Evolutionary conservation across 2,888 invertebrate genomes (phyloP).

Genomic region (Ceraclea dissimilis): DNA sequence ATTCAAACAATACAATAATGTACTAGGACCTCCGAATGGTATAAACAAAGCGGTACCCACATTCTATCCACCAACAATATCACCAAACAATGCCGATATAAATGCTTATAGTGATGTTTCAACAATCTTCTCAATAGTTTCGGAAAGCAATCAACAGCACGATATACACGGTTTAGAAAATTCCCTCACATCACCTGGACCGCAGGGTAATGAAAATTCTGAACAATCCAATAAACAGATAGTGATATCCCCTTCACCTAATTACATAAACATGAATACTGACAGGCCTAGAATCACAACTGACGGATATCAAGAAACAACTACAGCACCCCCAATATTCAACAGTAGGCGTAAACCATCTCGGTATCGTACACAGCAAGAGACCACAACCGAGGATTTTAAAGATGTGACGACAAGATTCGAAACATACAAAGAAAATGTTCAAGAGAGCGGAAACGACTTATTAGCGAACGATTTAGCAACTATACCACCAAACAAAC

Average conservation of each 20-base stretch:
- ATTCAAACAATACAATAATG: conserved; percentile 31
- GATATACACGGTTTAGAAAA: conserved; percentile 21
- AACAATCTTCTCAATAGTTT: conserved; percentile 20
- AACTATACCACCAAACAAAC: conserved; percentile 42
- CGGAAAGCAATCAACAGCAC: conserved; percentile 20
- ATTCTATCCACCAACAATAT: conserved; percentile 16
- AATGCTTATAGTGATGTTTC: conserved; percentile 12
- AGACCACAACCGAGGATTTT: conserved; percentile 27
- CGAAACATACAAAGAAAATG: conserved; percentile 25
- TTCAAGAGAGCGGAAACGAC: conserved; percentile 31
- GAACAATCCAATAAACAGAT: conserved; percentile 42
- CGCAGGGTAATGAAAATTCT: conserved; percentile 37
- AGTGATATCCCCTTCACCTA: conserved; percentile 16
- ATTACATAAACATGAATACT: conserved; percentile 1
- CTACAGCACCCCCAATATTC: conserved; percentile 23
- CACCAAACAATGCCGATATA: conserved; percentile 8
- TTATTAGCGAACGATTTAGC: conserved; percentile 38
- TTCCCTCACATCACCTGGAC: conserved; percentile 11
- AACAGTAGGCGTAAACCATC: conserved; percentile 21
- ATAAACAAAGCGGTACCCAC: conserved; percentile 42
- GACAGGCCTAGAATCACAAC: conserved; percentile 4
- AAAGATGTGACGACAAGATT: conserved; percentile 24
- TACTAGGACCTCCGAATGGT: conserved; percentile 34
- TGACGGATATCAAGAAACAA: conserved; percentile 37
- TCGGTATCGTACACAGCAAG: conserved; percentile 29